Conservation (phyloP, 2,797 vertebrate species). For the Bovichtus diacanthus region DNA sequence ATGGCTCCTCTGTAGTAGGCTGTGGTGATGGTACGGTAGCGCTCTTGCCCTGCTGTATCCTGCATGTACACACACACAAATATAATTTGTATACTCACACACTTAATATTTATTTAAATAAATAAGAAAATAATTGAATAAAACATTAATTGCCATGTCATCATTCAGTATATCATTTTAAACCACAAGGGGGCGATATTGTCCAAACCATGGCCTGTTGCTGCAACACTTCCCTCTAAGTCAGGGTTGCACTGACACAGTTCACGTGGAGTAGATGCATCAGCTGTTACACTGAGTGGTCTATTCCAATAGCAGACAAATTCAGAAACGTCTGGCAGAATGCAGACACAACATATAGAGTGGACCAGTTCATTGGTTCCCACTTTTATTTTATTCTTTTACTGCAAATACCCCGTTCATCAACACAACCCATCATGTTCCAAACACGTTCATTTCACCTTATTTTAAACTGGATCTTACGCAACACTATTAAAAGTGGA, state of each 20-base stretch:
- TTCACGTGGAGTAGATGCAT: neutral
- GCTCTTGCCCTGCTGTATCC: slow-evolving; percentile 95
- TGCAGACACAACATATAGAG: neutral
- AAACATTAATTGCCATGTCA: no score
- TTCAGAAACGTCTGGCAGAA: slow-evolving; percentile 8
- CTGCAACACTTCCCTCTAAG: neutral
- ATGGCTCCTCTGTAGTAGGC: slow-evolving; percentile 95
- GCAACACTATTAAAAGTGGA: neutral
- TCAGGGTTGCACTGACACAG: neutral
- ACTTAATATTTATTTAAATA: neutral
- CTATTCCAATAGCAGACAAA: neutral
- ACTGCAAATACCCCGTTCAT: neutral
- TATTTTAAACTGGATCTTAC: neutral
- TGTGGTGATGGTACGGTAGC: slow-evolving; percentile 94
- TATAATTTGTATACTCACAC: neutral
- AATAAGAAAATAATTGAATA: neutral
- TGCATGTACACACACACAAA: slow-evolving; percentile 56
- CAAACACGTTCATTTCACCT: no score
- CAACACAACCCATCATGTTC: neutral
- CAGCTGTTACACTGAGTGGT: neutral
- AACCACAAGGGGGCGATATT: slow-evolving; percentile 63
- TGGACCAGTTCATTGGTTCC: neutral
- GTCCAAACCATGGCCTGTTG: neutral
- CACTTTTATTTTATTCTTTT: no score
- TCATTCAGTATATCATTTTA: neutral